phyloP scores from a whole-genome alignment of 2,113 vertebrate genomes.

The Lycaon pictus region DNA sequence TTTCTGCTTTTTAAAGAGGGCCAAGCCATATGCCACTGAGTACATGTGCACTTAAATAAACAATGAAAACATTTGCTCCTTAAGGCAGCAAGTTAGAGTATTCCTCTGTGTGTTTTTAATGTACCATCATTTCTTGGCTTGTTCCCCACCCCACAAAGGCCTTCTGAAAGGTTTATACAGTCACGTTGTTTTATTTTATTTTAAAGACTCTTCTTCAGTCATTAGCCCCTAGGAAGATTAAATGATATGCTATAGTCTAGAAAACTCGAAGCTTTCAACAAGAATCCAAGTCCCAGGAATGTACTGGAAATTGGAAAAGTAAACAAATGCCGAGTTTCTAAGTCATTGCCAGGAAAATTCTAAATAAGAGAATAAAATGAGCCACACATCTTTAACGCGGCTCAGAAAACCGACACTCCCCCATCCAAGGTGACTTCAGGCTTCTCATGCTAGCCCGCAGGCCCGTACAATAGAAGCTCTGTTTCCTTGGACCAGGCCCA shows the following conservation, averaged over 20 bases:
- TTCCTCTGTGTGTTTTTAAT: neutral
- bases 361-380: slow-evolving; percentile 23
- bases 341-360: slow-evolving; percentile 73
- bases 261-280: slow-evolving; percentile 53
- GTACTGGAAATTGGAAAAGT: slow-evolving; percentile 69
- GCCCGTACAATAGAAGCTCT: slow-evolving; percentile 66
- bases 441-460: slow-evolving; percentile 36
- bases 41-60: neutral
- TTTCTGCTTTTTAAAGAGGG: slow-evolving; percentile 42
- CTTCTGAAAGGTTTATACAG: neutral
- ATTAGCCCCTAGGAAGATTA: slow-evolving; percentile 3
- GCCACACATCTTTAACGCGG: neutral
- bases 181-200: neutral
- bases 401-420: slow-evolving; percentile 83
- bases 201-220: neutral
- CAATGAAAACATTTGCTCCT: neutral
- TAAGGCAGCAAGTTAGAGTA: neutral
- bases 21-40: neutral
- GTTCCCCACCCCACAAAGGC: neutral
- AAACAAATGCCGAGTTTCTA: slow-evolving; percentile 72
- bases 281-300: slow-evolving; percentile 65
- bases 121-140: neutral
- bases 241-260: neutral
- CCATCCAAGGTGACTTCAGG: slow-evolving; percentile 55
- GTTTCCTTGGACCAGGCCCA: slow-evolving; percentile 63